Evolutionary conservation across 30 jellyfish, hydroid and myxozoan genomes (phyloP).

Genomic region (Haliclystus octoradiatus): DNA sequence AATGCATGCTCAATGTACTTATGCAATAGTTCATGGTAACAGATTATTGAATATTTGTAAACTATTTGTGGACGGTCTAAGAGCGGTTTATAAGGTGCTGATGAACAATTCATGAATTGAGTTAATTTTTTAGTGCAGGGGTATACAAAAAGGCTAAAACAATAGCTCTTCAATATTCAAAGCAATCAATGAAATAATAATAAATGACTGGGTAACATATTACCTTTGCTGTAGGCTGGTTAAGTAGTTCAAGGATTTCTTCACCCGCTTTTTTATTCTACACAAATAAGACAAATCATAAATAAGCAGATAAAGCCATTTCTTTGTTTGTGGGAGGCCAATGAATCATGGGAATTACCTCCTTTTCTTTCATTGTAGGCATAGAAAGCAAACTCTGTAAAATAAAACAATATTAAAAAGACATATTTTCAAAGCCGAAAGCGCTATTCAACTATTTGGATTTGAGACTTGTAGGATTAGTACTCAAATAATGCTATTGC

Average conservation of each 20-base stretch:
- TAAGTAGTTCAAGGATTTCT: conserved; percentile 84
- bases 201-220: neutral
- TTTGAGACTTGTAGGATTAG: too few relatives aligned
- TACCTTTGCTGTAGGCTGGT: conserved; percentile 98
- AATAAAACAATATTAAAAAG: neutral
- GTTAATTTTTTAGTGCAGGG: too few relatives aligned
- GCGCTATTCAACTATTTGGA: too few relatives aligned
- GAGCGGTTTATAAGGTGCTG: too few relatives aligned
- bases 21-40: too few relatives aligned
- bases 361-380: conserved; percentile 97
- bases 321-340: neutral
- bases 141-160: neutral
- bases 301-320: neutral
- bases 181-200: too few relatives aligned
- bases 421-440: too few relatives aligned
- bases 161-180: neutral
- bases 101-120: too few relatives aligned
- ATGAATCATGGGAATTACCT: conserved; percentile 30
- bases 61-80: too few relatives aligned
- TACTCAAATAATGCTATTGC: too few relatives aligned
- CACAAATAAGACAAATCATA: neutral
- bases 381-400: conserved; percentile 81
- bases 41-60: too few relatives aligned
- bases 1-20: too few relatives aligned
- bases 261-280: conserved; percentile 80